Evolutionary conservation across 2,797 vertebrate genomes (phyloP), one percentile per base, ranked within the genome.

Genomic region (Morelia viridis): DNA sequence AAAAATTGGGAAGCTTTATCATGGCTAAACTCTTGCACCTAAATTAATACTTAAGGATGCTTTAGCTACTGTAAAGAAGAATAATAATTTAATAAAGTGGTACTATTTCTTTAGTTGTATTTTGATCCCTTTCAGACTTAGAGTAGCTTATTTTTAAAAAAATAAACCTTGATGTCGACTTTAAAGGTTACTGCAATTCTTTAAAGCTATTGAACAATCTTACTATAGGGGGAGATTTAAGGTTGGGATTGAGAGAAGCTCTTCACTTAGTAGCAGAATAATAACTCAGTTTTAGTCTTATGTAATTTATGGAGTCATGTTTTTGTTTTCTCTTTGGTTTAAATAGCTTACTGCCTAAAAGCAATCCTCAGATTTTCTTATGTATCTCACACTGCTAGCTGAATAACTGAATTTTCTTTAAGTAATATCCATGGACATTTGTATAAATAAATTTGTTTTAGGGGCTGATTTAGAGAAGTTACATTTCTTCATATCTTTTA

Each of bases 1-100:
- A 90, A 68, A 85, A 85, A 56, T 85, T 76, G 24, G 41, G 46
- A 11, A 4, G 13, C 24, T 61, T 13, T 83, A 17, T n/a, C 24
- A 24, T 35, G 2, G 46, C 56, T 60, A 53, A 90, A 26, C 80
- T 89, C 58, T 15, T n/a, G 22, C 1, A 89, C 15, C 31, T 83
- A 17, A 65, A 60, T 56, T 41, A 12, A 26, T 85, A 83, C 93
- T 68, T 96, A 91, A 93, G 95, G 92, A 93, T 41, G 90, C 93
- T 93, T 85, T 92, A 85, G 92, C 94, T 95, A 87, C 56, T 17
- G 35, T 60, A 64, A 89, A 41, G 90, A 92, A 92, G 92, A 91
- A 85, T 61, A 24, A 88, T 31, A 53, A 68, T 95, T 94, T 50
- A 68, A 46, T 53, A 86, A 64, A 90, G 12, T 86, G 93, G 28